Evolutionary conservation across 2,888 invertebrate genomes (phyloP), one percentile per base, ranked within the genome.

Genomic region (Thymelicus lineola): DNA sequence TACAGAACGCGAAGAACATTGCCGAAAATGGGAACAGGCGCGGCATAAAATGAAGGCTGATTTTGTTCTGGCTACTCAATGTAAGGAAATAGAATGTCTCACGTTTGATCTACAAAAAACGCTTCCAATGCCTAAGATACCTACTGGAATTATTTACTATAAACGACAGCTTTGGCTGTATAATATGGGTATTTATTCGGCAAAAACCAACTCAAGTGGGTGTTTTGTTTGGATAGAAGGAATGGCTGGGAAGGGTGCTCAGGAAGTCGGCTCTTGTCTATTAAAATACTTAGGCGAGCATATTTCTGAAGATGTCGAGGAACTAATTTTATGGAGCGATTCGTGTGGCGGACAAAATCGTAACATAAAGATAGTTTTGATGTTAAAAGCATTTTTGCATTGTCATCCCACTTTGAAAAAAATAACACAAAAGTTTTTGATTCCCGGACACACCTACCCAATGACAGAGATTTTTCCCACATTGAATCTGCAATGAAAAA

Each of bases 181-280:
- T 20, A 68, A 69, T 28, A 46, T 45, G 35, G 67, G 68, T 6
- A 28, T 71, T 38, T 58, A 71, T 57, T n/a, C 62, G 14, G 63
- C 50, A 20, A 63, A 48, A 0, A 55, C 48, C 42, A 61, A 75
- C 59, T 50, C 53, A 35, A 70, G 70, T 6, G 20, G 68, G 36
- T 72, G 71, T 35, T 71, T 35, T 70, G 72, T 72, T 10, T 72
- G 75, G 76, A 38, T 71, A 17, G 76, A 74, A 65, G 63, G 71
- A n/a, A 60, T 68, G 57, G 75, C 75, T 46, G 74, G 72, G 9
- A 42, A 65, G 48, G 71, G 72, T 36, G 58, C 70, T 1, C 70
- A 73, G 48, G 72, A 72, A 62, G 61, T 74, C 10, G 62, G 28
- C 28, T 28, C 28, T 28, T 28, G 28, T 28, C 28, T 28, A 28